Evolutionary conservation across 2,888 invertebrate genomes (phyloP).

Genomic region (Troilus luridus): DNA sequence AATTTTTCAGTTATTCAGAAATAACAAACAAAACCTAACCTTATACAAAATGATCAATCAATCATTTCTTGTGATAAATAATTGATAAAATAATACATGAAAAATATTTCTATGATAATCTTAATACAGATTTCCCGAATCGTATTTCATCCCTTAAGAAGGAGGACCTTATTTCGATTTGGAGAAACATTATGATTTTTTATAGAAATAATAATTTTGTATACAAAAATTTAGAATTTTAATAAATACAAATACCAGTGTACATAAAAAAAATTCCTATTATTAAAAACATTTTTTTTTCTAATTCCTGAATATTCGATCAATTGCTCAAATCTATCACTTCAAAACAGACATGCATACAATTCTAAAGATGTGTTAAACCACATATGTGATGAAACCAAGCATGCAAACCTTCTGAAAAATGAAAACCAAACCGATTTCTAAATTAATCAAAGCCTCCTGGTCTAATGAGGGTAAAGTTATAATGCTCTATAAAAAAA

Average conservation of each 20-base stretch:
- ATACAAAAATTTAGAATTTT: neutral
- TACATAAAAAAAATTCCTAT: neutral
- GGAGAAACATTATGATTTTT: too few species aligned
- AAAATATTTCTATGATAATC: too few species aligned
- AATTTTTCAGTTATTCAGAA: too few species aligned
- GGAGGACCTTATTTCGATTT: too few species aligned
- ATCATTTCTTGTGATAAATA: too few species aligned
- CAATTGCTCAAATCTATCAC: slow-evolving; percentile 14
- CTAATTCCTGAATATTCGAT: neutral
- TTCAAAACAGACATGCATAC: neutral
- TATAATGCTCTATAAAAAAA: neutral
- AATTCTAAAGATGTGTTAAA: slow-evolving; percentile 21
- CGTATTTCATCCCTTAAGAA: too few species aligned
- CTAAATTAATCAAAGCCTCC: slow-evolving; percentile 41
- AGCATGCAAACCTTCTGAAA: slow-evolving; percentile 7
- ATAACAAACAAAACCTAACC: too few species aligned
- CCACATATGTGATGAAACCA: slow-evolving; percentile 23
- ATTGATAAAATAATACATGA: too few species aligned
- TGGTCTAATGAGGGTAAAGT: slow-evolving; percentile 23
- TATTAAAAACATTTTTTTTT: neutral
- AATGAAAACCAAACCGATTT: slow-evolving; percentile 23
- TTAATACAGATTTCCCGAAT: too few species aligned
- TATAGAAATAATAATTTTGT: neutral
- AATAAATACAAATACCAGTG: neutral
- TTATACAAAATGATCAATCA: too few species aligned